These are phyloP conservation scores for Drosophila stalkeri DNA, from an alignment of 2,888 invertebrate genomes.

Conservation along the genomic window DNA sequence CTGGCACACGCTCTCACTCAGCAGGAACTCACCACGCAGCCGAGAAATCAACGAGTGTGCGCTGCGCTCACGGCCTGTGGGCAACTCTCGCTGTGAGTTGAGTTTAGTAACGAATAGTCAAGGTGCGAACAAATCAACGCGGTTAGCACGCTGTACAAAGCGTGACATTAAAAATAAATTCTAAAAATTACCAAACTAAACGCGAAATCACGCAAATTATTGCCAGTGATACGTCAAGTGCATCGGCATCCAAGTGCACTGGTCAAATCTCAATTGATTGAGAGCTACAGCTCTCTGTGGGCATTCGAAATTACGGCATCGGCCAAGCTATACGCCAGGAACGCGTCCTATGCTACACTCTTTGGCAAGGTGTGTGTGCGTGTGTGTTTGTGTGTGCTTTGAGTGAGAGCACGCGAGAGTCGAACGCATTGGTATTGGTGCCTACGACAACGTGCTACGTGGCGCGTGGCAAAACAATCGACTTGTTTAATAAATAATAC, in stretches of 20 bases:
- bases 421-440: constrained; percentile 60
- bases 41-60: constrained; percentile 64
- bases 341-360: constrained; percentile 70
- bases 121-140: constrained; percentile 82
- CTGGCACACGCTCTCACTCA: constrained; percentile 63
- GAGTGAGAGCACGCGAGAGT: constrained; percentile 71
- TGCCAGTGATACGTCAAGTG: constrained; percentile 17
- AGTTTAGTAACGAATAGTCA: constrained; percentile 78
- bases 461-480: constrained; percentile 61
- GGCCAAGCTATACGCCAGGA: constrained; percentile 67
- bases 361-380: constrained; percentile 58
- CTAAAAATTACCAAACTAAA: constrained; percentile 60
- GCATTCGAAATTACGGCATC: constrained; percentile 75
- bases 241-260: constrained; percentile 12
- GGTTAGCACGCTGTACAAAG: constrained; percentile 76
- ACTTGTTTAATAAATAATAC: constrained; percentile 66
- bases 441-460: constrained; percentile 63
- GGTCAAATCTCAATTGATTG: constrained; percentile 10
- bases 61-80: constrained; percentile 46
- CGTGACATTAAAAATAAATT: constrained; percentile 68
- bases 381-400: constrained; percentile 26
- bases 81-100: constrained; percentile 60
- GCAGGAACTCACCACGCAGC: constrained; percentile 59
- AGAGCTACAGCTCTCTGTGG: constrained; percentile 25
- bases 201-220: constrained; percentile 41